Evolutionary conservation across 92 coral and sea anemone species (phyloP).

Genomic region (Parazoanthus atlanticus): DNA sequence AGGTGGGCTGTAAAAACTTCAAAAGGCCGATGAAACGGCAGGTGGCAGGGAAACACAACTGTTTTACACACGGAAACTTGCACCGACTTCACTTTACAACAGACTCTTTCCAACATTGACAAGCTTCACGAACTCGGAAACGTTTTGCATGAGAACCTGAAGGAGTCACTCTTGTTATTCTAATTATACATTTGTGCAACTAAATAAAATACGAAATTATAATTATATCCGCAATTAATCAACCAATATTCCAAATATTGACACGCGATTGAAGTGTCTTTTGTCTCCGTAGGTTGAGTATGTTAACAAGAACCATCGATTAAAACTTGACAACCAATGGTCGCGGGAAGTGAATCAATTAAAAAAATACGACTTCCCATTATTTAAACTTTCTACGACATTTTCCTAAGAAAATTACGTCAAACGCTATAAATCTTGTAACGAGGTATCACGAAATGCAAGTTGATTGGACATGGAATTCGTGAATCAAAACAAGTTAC

Average conservation of each 20-base stretch:
- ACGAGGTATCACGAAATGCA: background rate
- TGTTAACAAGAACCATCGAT: background rate
- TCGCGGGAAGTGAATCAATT: background rate
- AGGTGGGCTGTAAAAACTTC: constrained; percentile 11
- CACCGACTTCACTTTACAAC: background rate
- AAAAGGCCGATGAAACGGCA: background rate
- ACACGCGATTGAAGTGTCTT: constrained; percentile 24
- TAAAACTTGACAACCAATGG: background rate
- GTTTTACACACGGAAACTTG: background rate
- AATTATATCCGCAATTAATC: constrained; percentile 10
- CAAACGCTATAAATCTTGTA: background rate
- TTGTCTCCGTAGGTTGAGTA: background rate
- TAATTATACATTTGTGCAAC: background rate
- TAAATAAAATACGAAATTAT: constrained; percentile 11
- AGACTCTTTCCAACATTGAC: background rate
- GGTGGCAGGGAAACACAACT: background rate
- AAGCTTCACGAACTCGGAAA: background rate
- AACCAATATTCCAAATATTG: constrained; percentile 34
- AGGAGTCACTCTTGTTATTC: background rate
- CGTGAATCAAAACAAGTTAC: background rate
- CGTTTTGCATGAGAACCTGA: background rate
- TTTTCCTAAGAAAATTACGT: background rate
- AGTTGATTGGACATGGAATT: background rate
- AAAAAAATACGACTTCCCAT: background rate
- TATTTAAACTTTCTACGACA: background rate